Evolutionary conservation across 2,113 vertebrate species (phyloP).

Genomic region (Hippocampus zosterae): DNA sequence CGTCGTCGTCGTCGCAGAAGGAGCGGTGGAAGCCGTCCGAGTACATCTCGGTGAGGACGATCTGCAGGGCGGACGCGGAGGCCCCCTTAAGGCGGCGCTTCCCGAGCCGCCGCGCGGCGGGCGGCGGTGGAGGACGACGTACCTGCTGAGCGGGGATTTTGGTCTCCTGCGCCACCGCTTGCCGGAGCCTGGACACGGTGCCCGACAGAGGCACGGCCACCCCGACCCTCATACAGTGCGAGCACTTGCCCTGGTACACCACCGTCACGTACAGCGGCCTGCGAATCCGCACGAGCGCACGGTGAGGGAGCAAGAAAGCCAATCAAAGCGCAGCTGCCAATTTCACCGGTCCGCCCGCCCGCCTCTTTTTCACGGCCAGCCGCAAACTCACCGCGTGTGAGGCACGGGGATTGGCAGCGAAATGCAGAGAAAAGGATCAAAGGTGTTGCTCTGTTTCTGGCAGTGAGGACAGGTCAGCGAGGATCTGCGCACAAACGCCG

Average conservation of each 20-base stretch:
- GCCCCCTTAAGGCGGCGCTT: too few relatives aligned
- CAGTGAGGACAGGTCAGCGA: conserved; percentile 97
- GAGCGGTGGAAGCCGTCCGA: conserved; percentile 97
- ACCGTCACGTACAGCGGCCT: conserved; percentile 94
- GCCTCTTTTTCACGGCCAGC: background rate
- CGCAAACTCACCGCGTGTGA: conserved; percentile 83
- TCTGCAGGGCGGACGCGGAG: conserved; percentile 63
- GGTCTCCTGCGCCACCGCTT: conserved; percentile 90
- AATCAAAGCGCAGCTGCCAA: conserved; percentile 2
- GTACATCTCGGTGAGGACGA: conserved; percentile 98
- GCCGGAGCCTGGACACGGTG: conserved; percentile 85
- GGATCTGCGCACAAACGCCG: conserved; percentile 72
- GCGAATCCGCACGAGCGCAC: conserved; percentile 42
- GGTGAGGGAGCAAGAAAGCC: background rate
- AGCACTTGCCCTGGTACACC: conserved; percentile 96
- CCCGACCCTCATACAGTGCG: conserved; percentile 94
- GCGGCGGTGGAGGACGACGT: background rate
- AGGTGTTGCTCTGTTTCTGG: conserved; percentile 99
- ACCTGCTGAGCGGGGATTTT: conserved; percentile 97
- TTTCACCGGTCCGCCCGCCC: conserved; percentile 22
- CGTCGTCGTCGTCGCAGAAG: conserved; percentile 90
- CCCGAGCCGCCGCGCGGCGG: too few relatives aligned
- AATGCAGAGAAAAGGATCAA: conserved; percentile 97
- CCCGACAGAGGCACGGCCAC: conserved; percentile 90
- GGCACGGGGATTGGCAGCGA: conserved; percentile 95